Evolutionary conservation across 2,797 vertebrate genomes (phyloP), one percentile per base, ranked within the genome.

Genomic region (Garrulus glandarius): DNA sequence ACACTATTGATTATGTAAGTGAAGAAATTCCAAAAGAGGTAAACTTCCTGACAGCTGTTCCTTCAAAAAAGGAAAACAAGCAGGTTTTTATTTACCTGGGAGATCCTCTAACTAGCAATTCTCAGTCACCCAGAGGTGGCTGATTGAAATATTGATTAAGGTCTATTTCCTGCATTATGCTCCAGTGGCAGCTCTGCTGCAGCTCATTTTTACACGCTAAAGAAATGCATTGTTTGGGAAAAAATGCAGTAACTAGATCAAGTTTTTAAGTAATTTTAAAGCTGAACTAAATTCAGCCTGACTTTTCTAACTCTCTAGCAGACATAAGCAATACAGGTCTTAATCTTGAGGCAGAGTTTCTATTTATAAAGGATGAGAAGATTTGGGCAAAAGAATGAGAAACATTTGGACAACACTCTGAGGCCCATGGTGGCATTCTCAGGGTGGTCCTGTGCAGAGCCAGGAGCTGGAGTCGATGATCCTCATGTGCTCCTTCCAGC

Each of bases 121-220:
- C 81, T 93, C 89, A 91, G 70, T 94, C 90, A 95, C 70, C 41
- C 85, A 88, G 65, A 89, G 57, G 93, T 95, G 81, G 89, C 78
- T 95, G 91, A 95, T 63, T 95, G 90, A 95, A 97, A 92, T 92
- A 96, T 82, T 92, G 93, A 97, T 95, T 93, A 92, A 65, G n/a
- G 50, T 87, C 84, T 93, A 36, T 95, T 92, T 91, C 94, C 91
- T 92, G 30, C 41, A 47, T 79, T 82, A 39, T 87, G 55, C 81
- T 92, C 5, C 19, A 82, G 67, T 89, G 39, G 69, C 93, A 97
- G 93, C 44, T 94, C 93, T 96, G 75, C 64, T 92, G 49, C 46
- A 93, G 92, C 78, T 94, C 55, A 13, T 84, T 94, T 95, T 84
- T 68, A 49, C 85, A 82, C 2, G 5, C 37, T 82, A 29, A 85